Percentiles rank a stretch among this genome's conserved stretches.
Evolutionary conservation across 2,113 vertebrate genomes (phyloP).

Genomic region (Muscicapa adusta): DNA sequence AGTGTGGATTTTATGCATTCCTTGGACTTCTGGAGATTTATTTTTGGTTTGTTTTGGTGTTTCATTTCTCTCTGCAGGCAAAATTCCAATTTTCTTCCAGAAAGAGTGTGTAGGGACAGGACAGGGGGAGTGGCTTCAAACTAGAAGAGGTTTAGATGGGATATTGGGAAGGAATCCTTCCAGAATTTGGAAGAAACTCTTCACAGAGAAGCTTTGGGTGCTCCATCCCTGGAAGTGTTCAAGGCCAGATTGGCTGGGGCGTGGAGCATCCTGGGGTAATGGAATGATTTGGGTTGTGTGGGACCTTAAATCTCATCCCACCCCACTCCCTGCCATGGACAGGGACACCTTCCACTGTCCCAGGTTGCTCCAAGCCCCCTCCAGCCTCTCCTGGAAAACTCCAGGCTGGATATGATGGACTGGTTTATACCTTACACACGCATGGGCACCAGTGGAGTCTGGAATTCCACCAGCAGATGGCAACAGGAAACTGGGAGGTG

Average conservation of each 20-base stretch:
- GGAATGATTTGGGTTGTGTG: background rate
- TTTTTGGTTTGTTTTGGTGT: background rate
- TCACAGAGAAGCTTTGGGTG: background rate
- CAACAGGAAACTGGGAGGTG: conserved; percentile 22
- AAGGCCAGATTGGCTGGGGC: background rate
- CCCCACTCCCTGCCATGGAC: background rate
- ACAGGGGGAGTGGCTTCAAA: background rate
- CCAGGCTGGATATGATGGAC: background rate
- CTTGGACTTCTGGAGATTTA: background rate
- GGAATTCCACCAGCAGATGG: conserved; percentile 56
- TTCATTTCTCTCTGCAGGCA: background rate
- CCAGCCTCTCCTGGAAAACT: background rate
- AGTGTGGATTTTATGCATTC: background rate
- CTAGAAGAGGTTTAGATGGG: background rate
- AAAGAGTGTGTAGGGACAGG: background rate
- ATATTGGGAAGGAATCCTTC: background rate
- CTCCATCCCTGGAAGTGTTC: background rate
- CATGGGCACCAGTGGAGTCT: background rate
- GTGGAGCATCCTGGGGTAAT: background rate
- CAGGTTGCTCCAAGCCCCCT: background rate
- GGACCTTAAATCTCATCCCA: background rate
- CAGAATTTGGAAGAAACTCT: background rate
- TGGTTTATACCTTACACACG: background rate
- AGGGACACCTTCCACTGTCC: background rate
- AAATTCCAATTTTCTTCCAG: background rate